Base-by-base conservation (phyloP, 2,113 vertebrate genomes). In the Zosterops japonicus region DNA sequence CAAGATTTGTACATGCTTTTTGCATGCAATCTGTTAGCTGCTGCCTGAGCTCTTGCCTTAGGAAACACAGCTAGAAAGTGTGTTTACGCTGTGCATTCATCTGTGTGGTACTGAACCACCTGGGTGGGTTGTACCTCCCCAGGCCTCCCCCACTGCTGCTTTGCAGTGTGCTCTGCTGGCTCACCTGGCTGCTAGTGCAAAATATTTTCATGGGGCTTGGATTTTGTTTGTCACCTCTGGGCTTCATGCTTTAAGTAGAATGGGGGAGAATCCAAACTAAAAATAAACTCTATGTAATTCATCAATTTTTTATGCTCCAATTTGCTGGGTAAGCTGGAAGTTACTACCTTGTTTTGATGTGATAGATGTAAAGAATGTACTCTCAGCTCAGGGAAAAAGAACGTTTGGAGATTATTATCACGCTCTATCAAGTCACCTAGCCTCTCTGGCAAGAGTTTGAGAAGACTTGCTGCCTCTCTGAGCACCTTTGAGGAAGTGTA, bases 371-470 rank as follows among this genome's bases (percentile, higher is more conserved):
- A 79, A 85, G 29, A 83, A 65, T 9, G 4, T 64, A 49, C 20
- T 81, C 20, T 22, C 1, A 5, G 7, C 74, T 22, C 42, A 12
- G 31, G 31, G 23, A n/a, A 80, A 90, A 82, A 42, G 6, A 11
- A 31, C 42, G n/a, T 61, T 29, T 74, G 36, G 80, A 63, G 20
- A 21, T 57, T 18, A 53, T 74, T 53, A 24, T 11, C 57, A 39
- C 0, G 1, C 28, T 50, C 21, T 57, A 8, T 36, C 16, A 7
- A 65, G n/a, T 4, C 24, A 52, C 36, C 3, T 1, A 12, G 6
- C 12, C 9, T 33, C 44, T 56, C 44, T 60, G 49, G 36, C 18
- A 75, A 64, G 35, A 59, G 29, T 59, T 57, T 6, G 20, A 63
- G 81, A 83, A 61, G 57, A 49, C 5, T 57, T 52, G 29, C 2